Conservation (phyloP, 2,113 vertebrate genomes). For the Eretmochelys imbricata region DNA sequence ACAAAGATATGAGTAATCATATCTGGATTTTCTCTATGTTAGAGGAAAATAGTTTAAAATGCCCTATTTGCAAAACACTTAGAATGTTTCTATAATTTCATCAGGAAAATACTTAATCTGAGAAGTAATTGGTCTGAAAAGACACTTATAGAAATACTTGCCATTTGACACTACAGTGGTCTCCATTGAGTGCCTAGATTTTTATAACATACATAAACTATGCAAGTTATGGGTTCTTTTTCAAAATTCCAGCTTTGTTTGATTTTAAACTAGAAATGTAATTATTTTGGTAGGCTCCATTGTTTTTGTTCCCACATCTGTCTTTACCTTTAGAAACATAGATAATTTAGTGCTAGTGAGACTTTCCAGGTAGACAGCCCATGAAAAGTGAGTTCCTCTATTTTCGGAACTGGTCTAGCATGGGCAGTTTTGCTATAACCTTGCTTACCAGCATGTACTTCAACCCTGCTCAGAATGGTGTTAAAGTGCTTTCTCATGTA, state of each 20-base stretch:
- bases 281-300: neutral
- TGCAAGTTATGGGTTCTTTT: neutral
- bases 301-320: neutral
- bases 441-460: neutral
- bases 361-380: neutral
- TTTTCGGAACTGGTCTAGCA: neutral
- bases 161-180: neutral
- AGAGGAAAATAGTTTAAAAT: neutral
- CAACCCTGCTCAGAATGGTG: rapidly evolving
- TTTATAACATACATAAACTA: neutral
- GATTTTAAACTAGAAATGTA: neutral
- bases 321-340: neutral
- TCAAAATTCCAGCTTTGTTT: neutral
- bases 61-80: neutral
- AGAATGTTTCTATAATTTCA: neutral
- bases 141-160: neutral
- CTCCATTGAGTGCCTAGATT: neutral
- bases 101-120: neutral
- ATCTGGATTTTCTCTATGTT: conserved; percentile 8
- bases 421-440: neutral
- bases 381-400: neutral
- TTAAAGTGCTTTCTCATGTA: neutral
- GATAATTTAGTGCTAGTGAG: neutral
- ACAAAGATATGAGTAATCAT: neutral
- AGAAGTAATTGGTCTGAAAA: neutral